phyloP scores from a whole-genome alignment of 2,888 invertebrate species.

The Phragmatobia fuliginosa region DNA sequence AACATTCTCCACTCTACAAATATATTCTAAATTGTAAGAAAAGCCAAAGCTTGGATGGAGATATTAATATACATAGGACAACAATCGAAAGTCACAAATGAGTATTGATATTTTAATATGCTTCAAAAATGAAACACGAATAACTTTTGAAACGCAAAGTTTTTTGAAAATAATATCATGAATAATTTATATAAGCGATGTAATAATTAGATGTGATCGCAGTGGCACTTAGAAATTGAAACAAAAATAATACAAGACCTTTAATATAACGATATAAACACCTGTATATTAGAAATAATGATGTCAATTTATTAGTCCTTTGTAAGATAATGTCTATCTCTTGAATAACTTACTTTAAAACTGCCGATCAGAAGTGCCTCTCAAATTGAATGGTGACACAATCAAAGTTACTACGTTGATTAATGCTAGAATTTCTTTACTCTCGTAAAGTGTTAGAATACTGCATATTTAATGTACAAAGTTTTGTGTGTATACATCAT shows the following conservation, averaged over 20 bases:
- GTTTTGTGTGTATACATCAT: too few relatives aligned
- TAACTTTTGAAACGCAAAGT: too few relatives aligned
- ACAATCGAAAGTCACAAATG: too few relatives aligned
- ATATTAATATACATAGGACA: too few relatives aligned
- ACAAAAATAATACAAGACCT: neutral
- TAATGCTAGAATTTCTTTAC: neutral
- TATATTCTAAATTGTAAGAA: too few relatives aligned
- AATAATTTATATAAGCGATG: neutral
- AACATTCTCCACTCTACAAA: too few relatives aligned
- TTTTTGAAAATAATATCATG: too few relatives aligned
- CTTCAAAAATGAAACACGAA: too few relatives aligned
- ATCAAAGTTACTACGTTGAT: neutral
- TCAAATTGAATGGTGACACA: neutral
- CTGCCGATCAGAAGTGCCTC: neutral
- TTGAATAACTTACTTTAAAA: neutral
- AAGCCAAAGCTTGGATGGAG: too few relatives aligned
- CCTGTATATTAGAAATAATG: neutral
- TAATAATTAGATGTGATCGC: neutral
- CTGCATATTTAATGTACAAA: too few relatives aligned
- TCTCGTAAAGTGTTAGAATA: neutral
- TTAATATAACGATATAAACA: neutral
- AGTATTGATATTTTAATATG: too few relatives aligned
- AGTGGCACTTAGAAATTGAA: neutral
- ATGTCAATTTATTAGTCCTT: constrained; percentile 3
- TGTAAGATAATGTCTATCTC: neutral